Evolutionary conservation across 1,140 invertebrate genomes (phyloP).

Genomic region (Saccostrea echinata): DNA sequence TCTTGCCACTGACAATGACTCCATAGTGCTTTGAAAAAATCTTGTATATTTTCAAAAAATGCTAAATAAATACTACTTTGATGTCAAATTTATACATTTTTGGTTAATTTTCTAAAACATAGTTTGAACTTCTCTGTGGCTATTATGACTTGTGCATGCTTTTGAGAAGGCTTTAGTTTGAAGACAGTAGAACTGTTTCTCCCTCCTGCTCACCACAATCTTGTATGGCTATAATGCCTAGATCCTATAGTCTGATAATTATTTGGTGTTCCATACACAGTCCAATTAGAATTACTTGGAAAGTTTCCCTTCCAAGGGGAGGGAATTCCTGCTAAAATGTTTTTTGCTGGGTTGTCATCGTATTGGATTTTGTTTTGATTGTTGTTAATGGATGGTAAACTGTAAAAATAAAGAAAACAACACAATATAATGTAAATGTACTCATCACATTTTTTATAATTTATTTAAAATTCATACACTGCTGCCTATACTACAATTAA

Average conservation of each 20-base stretch:
- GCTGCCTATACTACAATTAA: neutral
- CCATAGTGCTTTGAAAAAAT: no score
- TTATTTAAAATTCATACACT: neutral
- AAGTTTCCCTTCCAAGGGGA: constrained; percentile 31
- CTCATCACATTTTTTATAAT: neutral
- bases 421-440: neutral
- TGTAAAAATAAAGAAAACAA: constrained; percentile 25
- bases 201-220: constrained; percentile 43
- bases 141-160: neutral
- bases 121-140: neutral
- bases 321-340: constrained; percentile 31
- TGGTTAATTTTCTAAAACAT: no score
- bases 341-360: neutral
- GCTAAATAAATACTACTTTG: no score
- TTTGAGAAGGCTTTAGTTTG: neutral
- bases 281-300: constrained; percentile 49
- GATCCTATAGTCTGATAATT: constrained; percentile 50
- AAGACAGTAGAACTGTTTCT: neutral
- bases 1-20: no score
- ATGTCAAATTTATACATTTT: no score
- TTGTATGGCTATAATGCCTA: constrained; percentile 53
- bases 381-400: constrained; percentile 31
- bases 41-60: no score
- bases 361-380: constrained; percentile 38
- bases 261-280: constrained; percentile 29